A percentile compares a stretch with the other conserved stretches of the same genome.
These are phyloP conservation scores for Sciurus vulgaris DNA, from an alignment of 2,797 vertebrate genomes.

Conservation along the genomic window DNA sequence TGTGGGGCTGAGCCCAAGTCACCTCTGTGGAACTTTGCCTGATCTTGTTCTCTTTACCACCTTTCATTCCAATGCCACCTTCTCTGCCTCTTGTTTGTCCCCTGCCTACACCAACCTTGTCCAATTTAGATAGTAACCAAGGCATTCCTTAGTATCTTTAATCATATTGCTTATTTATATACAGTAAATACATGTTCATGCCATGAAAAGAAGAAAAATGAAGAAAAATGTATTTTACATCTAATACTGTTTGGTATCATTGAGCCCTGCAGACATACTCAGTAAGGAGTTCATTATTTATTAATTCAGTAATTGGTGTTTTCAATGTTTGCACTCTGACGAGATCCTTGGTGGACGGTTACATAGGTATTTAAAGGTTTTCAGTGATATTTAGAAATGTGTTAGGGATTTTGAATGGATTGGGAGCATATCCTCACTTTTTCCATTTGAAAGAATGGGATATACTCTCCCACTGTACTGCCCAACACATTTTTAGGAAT, in stretches of 20 bases:
- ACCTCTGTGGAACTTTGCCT: neutral
- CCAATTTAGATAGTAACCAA: neutral
- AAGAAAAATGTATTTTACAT: neutral
- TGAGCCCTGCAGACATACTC: neutral
- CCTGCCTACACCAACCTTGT: neutral
- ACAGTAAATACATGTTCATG: neutral
- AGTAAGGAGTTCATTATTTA: constrained; percentile 49
- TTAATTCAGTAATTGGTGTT: constrained; percentile 61
- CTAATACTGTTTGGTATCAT: neutral
- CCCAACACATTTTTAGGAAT: constrained; percentile 31
- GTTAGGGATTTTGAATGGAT: constrained; percentile 3
- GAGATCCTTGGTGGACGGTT: constrained; percentile 3
- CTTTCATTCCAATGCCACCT: neutral
- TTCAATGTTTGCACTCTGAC: constrained; percentile 55
- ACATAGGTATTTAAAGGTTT: neutral
- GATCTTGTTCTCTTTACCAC: neutral
- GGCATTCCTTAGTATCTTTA: constrained; percentile 42
- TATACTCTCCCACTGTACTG: neutral
- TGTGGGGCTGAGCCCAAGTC: neutral
- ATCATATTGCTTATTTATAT: neutral
- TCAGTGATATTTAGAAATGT: constrained; percentile 61
- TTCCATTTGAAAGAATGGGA: constrained; percentile 38
- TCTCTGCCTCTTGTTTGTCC: neutral
- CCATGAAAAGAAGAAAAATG: neutral
- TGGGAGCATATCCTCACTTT: constrained; percentile 20